A percentile compares a stretch with the other conserved stretches of the same genome.
Conservation (phyloP, 2,888 invertebrate genomes). For the Parthenolecanium corni region DNA sequence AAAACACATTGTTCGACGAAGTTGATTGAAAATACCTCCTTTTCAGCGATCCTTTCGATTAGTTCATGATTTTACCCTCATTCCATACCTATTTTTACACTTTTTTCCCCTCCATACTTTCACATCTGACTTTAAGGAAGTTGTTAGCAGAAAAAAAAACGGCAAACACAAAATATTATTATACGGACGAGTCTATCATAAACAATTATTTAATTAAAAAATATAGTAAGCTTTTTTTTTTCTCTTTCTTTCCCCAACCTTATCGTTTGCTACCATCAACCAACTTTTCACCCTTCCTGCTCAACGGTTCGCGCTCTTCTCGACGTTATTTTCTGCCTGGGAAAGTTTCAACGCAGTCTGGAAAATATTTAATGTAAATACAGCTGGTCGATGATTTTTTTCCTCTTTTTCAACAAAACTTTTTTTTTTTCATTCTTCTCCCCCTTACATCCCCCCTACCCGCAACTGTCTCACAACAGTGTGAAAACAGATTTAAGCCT, state of each 20-base stretch:
- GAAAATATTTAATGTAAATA: slow-evolving; percentile 15
- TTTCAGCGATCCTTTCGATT: too few relatives aligned
- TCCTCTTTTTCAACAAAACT: too few relatives aligned
- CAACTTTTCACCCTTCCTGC: not conserved
- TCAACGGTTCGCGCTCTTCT: not conserved
- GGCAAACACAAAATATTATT: not conserved
- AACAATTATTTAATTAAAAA: slow-evolving; percentile 14
- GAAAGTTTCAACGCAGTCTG: slow-evolving; percentile 3
- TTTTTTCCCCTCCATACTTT: not conserved
- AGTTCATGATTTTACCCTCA: too few relatives aligned
- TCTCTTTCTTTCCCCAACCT: not conserved
- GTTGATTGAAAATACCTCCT: too few relatives aligned
- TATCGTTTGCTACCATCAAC: not conserved
- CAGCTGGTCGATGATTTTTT: not conserved
- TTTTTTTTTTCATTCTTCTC: too few relatives aligned
- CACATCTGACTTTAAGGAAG: not conserved
- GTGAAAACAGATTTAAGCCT: slow-evolving; percentile 13
- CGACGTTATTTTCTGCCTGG: not conserved
- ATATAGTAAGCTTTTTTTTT: slow-evolving; percentile 4
- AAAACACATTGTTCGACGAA: too few relatives aligned
- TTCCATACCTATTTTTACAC: too few relatives aligned
- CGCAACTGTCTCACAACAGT: slow-evolving; percentile 3
- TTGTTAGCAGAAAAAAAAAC: not conserved
- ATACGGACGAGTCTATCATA: not conserved
- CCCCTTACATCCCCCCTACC: too few relatives aligned